Base-by-base conservation (phyloP, 2,888 invertebrate genomes). In the Philopedon plagiatum region DNA sequence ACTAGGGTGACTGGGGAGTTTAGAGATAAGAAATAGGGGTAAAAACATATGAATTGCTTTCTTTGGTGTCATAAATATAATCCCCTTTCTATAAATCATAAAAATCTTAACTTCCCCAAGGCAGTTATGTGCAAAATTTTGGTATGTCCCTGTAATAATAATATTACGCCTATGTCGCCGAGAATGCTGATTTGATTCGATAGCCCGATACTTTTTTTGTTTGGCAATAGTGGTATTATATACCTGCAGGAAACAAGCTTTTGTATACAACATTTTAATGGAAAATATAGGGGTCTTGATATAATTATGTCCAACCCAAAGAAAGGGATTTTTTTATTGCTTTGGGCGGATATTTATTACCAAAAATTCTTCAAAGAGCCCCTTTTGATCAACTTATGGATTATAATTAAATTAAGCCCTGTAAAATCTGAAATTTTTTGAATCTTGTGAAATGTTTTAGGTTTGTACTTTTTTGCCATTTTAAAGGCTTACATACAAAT, bases 11-110 rank as follows among this genome's bases (percentile, higher is more conserved):
- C 39, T 63, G 29, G 65, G 63, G 37, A 72, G 32, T 63, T 63
- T 63, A 21, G 46, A 67, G 72, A 72, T 72, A 72, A 72, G 72
- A 60, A 61, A 68, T 67, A 57, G 39, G 57, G 63, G 72, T 72
- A 67, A 63, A 72, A 68, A 51, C 58, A 67, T 72, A 67, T 63
- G 72, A 72, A 72, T 63, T 64, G 51, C 58, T 67, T 71, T 72
- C 71, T 62, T 72, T 68, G 39, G 32, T 57, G 39, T 68, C 72
- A 67, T 63, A 72, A 62, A 63, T 49, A 49, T 57, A 51, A 68
- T 66, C 61, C 56, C 57, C 29, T 56, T 66, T 56, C 65, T 60
- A 71, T 71, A 61, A 44, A 61, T 61, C 61, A 61, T 26, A 26
- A 56, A 34, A 34, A 29, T 46, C 23, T 23, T 26, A 32, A 44